Base-by-base conservation (phyloP, 2,888 invertebrate genomes). In the Orthosia gracilis region DNA sequence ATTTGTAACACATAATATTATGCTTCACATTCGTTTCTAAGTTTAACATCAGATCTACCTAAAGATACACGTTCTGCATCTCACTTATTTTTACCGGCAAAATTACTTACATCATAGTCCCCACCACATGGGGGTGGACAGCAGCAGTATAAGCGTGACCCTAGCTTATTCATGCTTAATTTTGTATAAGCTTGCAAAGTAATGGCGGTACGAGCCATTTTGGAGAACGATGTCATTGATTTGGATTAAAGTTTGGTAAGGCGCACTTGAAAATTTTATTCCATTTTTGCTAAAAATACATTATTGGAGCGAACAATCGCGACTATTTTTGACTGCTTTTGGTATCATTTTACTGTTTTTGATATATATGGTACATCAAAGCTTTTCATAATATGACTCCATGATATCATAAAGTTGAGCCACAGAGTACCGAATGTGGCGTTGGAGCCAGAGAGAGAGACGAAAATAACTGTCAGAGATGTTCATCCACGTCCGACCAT, bases 81-180 rank as follows among this genome's bases (percentile, higher is more conserved):
- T 59, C 15, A 61, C 59, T 59, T 7, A 2, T 3, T 26, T 26
- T 26, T 40, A 31, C 13, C 15, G 9, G 1, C 13, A 45, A 61
- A 61, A 21, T 21, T 45, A 61, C 61, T 61, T 61, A 61, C 61
- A 45, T 61, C 45, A 45, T 61, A 61, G 45, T 61, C 61, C 21
- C 21, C 45, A 45, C 45, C 13, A 61, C 61, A 59, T 3, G 58
- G 58, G 12, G 11, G 13, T 45, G 21, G n/a, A 47, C 15, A 1
- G n/a, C 4, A 21, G 45, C 21, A 17, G n/a, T 21, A 61, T 13
- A 61, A 45, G 11, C 45, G 61, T 45, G 40, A 21, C 21, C 40
- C 40, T 40, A 21, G n/a, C 7, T 21, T 9, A 15, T 61, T 45
- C 45, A 21, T 61, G 21, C 21, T 61, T 3, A 45, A 45, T 47